Conservation (phyloP, 2,113 vertebrate genomes). For the Nematolebias whitei region DNA sequence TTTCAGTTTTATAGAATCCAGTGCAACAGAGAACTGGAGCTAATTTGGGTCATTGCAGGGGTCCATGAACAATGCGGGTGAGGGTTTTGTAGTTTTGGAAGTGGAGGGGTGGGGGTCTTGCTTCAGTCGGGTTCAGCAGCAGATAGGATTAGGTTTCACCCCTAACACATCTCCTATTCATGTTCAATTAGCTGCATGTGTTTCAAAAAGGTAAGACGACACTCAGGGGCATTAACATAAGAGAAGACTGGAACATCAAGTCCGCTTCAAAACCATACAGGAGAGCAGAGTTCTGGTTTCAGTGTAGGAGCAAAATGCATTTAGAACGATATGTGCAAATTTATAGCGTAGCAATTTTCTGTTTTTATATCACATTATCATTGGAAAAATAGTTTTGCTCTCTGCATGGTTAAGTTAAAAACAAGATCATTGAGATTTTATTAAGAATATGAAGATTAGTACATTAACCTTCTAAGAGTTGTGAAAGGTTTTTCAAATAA, state of each 20-base stretch:
- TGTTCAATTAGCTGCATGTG: constrained; percentile 74
- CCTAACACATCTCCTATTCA: constrained; percentile 70
- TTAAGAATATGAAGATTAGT: constrained; percentile 21
- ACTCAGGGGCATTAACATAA: constrained; percentile 61
- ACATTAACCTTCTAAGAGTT: constrained; percentile 56
- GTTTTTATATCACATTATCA: constrained; percentile 30
- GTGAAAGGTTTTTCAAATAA: constrained; percentile 19
- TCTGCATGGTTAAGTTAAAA: constrained; percentile 33
- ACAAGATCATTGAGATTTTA: constrained; percentile 39
- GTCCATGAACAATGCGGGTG: constrained; percentile 44
- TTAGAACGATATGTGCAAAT: constrained; percentile 5
- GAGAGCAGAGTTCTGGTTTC: constrained; percentile 26
- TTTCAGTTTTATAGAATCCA: constrained; percentile 42
- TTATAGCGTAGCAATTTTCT: not conserved
- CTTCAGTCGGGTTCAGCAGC: constrained; percentile 47
- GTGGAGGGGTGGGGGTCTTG: not conserved
- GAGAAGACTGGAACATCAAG: constrained; percentile 47
- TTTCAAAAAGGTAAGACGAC: constrained; percentile 69
- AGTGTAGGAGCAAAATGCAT: constrained; percentile 28
- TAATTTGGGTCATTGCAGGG: constrained; percentile 67
- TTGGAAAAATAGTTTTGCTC: constrained; percentile 16
- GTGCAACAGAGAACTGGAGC: constrained; percentile 36
- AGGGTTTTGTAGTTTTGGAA: constrained; percentile 16
- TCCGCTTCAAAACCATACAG: constrained; percentile 28
- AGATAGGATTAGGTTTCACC: constrained; percentile 74